Base-by-base conservation (phyloP, 2,797 vertebrate species). In the Oreochromis grahami region DNA sequence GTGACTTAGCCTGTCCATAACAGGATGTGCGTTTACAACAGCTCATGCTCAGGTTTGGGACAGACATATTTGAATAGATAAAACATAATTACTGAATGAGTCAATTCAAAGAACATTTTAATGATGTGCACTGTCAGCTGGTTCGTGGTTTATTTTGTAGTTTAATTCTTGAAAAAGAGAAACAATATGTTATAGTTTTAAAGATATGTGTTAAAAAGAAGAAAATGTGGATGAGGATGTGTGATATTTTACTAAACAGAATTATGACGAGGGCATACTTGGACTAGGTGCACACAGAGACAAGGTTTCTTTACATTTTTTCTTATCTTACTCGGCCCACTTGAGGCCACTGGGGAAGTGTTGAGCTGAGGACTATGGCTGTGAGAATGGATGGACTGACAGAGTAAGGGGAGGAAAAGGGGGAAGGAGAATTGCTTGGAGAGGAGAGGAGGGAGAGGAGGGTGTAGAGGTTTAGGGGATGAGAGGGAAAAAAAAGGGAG, bases 391-490 rank as follows among this genome's bases (percentile, higher is more conserved):
- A 91, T 74, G 56, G 80, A 87, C 82, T 38, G 63, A 78, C 82
- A 88, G 80, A 85, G 78, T 79, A 80, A 76, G 24, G 15, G 79
- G 19, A 70, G 55, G 72, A 77, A 51, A 48, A 74, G 58, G 78
- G 60, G 41, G 70, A 76, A 77, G 89, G 78, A 77, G 88, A 84
- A 87, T 76, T 50, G 58, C 56, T 79, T 34, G 52, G 29, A 80
- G 76, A 17, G 24, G 76, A 72, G 80, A 87, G 56, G 81, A 80
- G 76, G 70, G 83, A 84, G 74, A 56, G n/a, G 12, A 91, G 87
- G 82, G 84, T 84, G 84, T 88, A 84, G 81, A 91, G 91, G 90
- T 86, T 90, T 82, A 79, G 89, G 92, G 89, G 88, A 80, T 84
- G 88, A 88, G 91, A 85, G 84, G 78, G 86, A 32, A 78, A 84